A percentile compares a stretch with the other conserved stretches of the same genome.
Evolutionary conservation across 2,888 invertebrate genomes (phyloP).

Genomic region (Automeris io): DNA sequence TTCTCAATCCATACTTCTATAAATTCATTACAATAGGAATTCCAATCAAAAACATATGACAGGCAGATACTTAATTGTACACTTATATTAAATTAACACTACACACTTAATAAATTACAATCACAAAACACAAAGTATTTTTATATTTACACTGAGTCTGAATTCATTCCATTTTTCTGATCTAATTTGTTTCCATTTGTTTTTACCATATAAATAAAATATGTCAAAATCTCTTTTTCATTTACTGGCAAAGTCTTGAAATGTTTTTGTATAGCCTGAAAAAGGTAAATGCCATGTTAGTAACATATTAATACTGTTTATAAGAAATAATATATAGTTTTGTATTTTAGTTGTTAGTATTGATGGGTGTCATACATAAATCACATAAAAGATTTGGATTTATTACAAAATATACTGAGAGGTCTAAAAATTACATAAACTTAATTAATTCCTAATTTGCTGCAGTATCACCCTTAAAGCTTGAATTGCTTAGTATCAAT

Average conservation of each 20-base stretch:
- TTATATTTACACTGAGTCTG: conserved; percentile 74
- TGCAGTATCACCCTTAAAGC: too few relatives aligned
- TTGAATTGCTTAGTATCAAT: too few relatives aligned
- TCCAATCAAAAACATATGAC: conserved; percentile 42
- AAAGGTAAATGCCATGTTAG: too few relatives aligned
- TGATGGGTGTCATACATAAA: too few relatives aligned
- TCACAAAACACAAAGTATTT: conserved; percentile 31
- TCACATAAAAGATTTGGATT: too few relatives aligned
- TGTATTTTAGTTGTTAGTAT: too few relatives aligned
- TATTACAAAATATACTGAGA: too few relatives aligned
- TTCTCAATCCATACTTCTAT: conserved; percentile 36
- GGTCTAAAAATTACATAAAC: too few relatives aligned
- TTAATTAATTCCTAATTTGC: too few relatives aligned
- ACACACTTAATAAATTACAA: conserved; percentile 41
- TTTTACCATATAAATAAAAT: conserved; percentile 97
- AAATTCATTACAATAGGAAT: conserved; percentile 26
- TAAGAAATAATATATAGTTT: too few relatives aligned
- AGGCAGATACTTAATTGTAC: conserved; percentile 31
- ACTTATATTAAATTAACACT: conserved; percentile 34
- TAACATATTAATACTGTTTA: too few relatives aligned
- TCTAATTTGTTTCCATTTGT: conserved; percentile 93
- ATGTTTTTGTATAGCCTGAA: conserved; percentile 94
- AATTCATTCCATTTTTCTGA: conserved; percentile 86
- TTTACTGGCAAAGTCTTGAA: conserved; percentile 96
- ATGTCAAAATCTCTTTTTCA: conserved; percentile 96